phyloP scores from a whole-genome alignment of 1,140 invertebrate genomes.

The Zelostemma sp. region DNA sequence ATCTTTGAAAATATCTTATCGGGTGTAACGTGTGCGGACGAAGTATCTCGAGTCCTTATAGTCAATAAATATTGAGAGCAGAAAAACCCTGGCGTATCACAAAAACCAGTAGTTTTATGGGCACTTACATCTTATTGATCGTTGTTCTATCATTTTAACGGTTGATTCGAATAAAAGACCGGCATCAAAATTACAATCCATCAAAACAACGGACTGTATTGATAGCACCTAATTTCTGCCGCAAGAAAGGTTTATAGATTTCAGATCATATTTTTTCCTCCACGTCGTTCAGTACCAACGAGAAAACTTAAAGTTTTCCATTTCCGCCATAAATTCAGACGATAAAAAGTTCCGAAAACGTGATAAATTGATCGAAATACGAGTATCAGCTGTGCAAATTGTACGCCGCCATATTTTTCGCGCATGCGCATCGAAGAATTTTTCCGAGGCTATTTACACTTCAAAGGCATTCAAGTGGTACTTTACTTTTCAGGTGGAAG shows the following conservation, averaged over 20 bases:
- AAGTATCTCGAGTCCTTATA: not conserved
- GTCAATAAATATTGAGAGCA: not conserved
- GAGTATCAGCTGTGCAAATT: too few relatives aligned
- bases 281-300: too few relatives aligned
- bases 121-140: not conserved
- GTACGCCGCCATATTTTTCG: too few relatives aligned
- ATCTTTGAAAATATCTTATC: not conserved
- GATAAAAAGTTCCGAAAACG: too few relatives aligned
- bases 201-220: not conserved
- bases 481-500: constrained; percentile 1
- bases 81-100: not conserved
- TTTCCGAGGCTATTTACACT: not conserved
- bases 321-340: too few relatives aligned
- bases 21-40: not conserved
- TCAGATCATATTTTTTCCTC: too few relatives aligned
- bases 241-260: too few relatives aligned
- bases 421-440: too few relatives aligned
- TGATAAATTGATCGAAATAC: too few relatives aligned
- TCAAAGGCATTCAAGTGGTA: not conserved
- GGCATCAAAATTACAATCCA: not conserved
- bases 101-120: not conserved
- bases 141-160: not conserved
- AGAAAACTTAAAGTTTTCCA: too few relatives aligned
- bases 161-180: not conserved
- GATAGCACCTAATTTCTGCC: not conserved